Conservation (phyloP, 1,140 invertebrate genomes). For the Ceratitis capitata region DNA sequence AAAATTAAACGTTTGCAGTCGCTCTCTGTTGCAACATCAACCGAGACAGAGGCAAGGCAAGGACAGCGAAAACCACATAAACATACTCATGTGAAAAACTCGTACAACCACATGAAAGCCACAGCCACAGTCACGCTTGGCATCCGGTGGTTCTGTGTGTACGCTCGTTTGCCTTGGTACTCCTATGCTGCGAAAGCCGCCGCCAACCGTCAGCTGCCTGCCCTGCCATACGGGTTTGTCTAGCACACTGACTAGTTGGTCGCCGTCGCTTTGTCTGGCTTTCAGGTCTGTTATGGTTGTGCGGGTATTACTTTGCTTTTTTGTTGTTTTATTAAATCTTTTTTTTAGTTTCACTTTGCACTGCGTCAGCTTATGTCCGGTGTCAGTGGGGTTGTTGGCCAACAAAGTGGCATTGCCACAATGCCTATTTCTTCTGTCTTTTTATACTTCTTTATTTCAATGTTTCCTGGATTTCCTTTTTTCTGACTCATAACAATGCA, state of each 20-base stretch:
- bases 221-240: neutral
- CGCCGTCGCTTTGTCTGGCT: neutral
- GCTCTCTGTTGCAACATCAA: neutral
- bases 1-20: neutral
- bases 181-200: no score
- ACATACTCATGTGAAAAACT: neutral
- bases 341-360: neutral
- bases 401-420: conserved; percentile 3
- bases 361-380: conserved; percentile 6
- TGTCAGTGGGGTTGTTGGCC: conserved; percentile 11
- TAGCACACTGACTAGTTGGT: neutral
- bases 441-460: neutral
- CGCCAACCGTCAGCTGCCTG: neutral
- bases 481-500: neutral
- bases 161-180: neutral
- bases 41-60: neutral
- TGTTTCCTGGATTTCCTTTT: no score
- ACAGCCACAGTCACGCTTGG: conserved; percentile 21
- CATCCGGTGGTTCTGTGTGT: neutral
- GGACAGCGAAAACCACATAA: neutral
- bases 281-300: neutral
- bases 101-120: neutral
- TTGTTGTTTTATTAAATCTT: neutral
- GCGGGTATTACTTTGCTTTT: neutral
- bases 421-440: neutral